Evolutionary conservation across 2,888 invertebrate species (phyloP).

Genomic region (Cosmia trapezina): DNA sequence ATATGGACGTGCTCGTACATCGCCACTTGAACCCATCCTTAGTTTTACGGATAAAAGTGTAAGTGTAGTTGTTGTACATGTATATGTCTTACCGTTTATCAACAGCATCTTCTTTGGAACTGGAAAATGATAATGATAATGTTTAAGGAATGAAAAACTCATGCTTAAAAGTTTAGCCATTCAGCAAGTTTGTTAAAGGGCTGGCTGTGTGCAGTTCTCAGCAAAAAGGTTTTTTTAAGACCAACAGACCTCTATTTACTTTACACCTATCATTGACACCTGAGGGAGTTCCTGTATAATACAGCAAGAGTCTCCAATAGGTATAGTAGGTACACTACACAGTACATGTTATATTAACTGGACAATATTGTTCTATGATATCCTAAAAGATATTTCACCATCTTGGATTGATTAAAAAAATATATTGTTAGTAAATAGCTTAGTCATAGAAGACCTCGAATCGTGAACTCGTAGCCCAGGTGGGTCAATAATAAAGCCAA

Average conservation of each 20-base stretch:
- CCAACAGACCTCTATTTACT: background rate
- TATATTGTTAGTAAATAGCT: too few relatives aligned
- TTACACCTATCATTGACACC: background rate
- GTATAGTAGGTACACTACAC: background rate
- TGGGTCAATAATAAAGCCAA: background rate
- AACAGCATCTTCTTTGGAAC: slow-evolving; percentile 37
- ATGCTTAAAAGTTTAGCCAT: too few relatives aligned
- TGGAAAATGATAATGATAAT: slow-evolving; percentile 42
- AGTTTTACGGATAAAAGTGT: slow-evolving; percentile 31
- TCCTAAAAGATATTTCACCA: background rate
- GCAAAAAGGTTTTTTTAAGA: background rate
- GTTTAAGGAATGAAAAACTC: too few relatives aligned
- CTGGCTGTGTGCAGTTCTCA: background rate
- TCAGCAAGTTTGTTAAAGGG: background rate
- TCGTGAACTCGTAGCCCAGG: background rate
- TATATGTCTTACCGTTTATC: slow-evolving; percentile 46
- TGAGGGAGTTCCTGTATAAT: background rate
- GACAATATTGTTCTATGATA: background rate
- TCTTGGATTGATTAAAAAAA: background rate
- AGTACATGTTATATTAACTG: background rate
- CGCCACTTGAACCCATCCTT: slow-evolving; percentile 47
- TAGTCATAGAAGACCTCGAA: background rate
- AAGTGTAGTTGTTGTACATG: slow-evolving; percentile 52
- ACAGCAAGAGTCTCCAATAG: background rate
- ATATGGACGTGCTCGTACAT: slow-evolving; percentile 54